Evolutionary conservation across 2,888 invertebrate genomes (phyloP), one percentile per base, ranked within the genome.

Genomic region (Apodemia hepburni): DNA sequence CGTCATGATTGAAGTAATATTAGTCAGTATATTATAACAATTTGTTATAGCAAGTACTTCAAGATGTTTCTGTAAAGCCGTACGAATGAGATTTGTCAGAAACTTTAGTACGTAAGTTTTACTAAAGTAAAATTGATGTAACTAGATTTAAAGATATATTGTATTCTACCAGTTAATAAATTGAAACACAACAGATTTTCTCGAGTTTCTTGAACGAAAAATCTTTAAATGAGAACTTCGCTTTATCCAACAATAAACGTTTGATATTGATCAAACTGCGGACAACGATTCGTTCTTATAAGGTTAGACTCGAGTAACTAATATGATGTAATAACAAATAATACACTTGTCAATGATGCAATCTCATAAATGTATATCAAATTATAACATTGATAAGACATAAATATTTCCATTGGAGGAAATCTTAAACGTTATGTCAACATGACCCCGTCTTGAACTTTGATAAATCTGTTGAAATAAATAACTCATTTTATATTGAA

Each of bases 381-480:
- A 69, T 64, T 62, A 64, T 58, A 62, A 64, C 64, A 65, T 63
- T 72, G 75, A 79, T 80, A 78, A 81, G 70, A 67, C 68, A 68
- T 68, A 71, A 72, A 75, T 68, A 77, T 79, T 73, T 76, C 81
- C 76, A 79, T 78, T 78, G 73, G 77, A 78, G 77, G 81, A 69
- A 79, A 71, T 74, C 15, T 42, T 75, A 74, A 73, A 71, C 68
- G n/a, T 47, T 62, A 68, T 72, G 73, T 68, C 68, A 73, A 78
- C 74, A 73, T 79, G 86, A 89, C 89, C 88, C 75, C 75, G 64
- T 70, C 74, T 72, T 84, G 86, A 88, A 82, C 88, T 73, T 65
- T 77, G 87, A 89, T 89, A 87, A 84, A 76, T 78, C 72, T 72
- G 73, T 75, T 73, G 67, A 71, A 73, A 72, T 77, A 81, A 84